Base-by-base conservation (phyloP, 2,797 vertebrate species). In the Pelochelys cantorii region DNA sequence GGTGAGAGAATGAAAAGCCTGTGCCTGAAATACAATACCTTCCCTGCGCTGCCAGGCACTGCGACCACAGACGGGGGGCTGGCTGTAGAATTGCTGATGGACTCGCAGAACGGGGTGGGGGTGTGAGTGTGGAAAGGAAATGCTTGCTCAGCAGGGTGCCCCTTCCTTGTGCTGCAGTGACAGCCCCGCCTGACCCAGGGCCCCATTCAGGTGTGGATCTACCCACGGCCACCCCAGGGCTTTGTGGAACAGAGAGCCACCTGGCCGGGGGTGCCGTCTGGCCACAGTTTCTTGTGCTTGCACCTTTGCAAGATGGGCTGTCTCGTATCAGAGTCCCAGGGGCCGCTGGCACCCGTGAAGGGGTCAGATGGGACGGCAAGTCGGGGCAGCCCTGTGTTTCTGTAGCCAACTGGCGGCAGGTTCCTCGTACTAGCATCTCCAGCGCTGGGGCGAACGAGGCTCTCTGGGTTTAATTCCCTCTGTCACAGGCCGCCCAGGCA, bases 31-130 rank as follows among this genome's bases (percentile, higher is more conserved):
- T 60, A 2, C 52, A 71, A 84, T 79, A 86, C 17, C 0, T 60
- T 81, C 88, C 11, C 1, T 95, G 80, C 84, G 93, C 86, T 80
- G 57, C 91, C 81, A 92, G 90, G 94, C 54, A 1, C 86, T 95
- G 85, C 60, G 60, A 1, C 57, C 71, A 53, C 84, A 94, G 93
- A 34, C 9, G 7, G n/a, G 87, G 42, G 81, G 37, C 89, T 79
- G 29, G 90, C 56, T 0, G 0, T 95, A 87, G 87, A 94, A 92
- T 86, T 94, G 95, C 57, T 87, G 81, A 14, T 85, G 88, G 71
- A 86, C n/a, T 62, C 94, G 42, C 42, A 48, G 42, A 48, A 7
- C 42, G 42, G 42, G 42, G 42, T 48, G 42, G 42, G 42, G 42
- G 42, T 48, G 42, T 48, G 6, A 5, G 42, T 48, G 53, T n/a